Percentiles rank a stretch among this genome's conserved stretches.
Conservation (phyloP, 2,797 vertebrate genomes). For the Sebastes iracundus region DNA sequence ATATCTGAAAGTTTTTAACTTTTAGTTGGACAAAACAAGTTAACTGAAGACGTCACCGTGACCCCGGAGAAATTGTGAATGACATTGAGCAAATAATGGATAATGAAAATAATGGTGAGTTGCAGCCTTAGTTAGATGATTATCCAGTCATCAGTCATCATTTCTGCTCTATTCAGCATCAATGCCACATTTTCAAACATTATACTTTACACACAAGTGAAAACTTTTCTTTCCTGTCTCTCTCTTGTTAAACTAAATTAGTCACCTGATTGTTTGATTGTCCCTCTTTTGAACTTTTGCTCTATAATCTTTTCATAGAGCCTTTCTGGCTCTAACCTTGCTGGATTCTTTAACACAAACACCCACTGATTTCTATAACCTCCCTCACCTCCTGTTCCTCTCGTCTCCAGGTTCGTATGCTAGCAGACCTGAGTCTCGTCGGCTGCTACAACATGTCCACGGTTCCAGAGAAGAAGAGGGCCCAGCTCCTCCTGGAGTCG, state of each 20-base stretch:
- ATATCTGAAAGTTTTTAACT: neutral
- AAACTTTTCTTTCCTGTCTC: neutral
- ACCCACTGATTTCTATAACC: neutral
- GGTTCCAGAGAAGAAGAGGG: constrained; percentile 93
- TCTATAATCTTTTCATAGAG: neutral
- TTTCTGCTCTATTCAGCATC: neutral
- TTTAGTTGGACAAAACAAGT: neutral
- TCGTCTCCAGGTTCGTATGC: constrained; percentile 89
- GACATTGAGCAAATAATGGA: neutral
- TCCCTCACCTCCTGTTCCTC: neutral
- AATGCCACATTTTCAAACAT: neutral
- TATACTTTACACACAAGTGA: neutral
- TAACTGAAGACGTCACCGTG: neutral
- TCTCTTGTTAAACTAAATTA: neutral
- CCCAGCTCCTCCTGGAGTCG: constrained; percentile 95
- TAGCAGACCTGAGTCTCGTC: constrained; percentile 95
- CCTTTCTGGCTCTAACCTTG: neutral
- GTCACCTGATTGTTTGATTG: neutral
- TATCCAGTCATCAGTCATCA: neutral
- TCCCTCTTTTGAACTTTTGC: neutral
- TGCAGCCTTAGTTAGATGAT: neutral
- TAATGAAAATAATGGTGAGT: neutral
- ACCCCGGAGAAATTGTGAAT: neutral
- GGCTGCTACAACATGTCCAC: constrained; percentile 99
- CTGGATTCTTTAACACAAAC: neutral